Conservation (phyloP, 2,888 invertebrate species). For the Gastracanthus pulcherrimus region DNA sequence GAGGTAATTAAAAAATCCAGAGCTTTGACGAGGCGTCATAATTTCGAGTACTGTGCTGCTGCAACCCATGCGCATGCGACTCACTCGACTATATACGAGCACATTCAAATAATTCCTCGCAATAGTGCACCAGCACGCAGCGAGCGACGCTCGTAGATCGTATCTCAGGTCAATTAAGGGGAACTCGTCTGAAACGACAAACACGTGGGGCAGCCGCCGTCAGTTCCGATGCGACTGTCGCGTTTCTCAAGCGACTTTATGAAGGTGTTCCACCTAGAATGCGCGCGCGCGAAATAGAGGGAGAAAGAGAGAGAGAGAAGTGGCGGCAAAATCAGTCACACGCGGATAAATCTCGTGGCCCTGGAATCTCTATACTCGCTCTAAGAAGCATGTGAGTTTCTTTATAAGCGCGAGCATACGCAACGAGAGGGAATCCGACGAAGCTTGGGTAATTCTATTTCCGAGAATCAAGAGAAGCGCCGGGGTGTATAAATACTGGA, state of each 20-base stretch:
- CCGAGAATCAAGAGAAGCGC: constrained; percentile 17
- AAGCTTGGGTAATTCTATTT: constrained; percentile 2
- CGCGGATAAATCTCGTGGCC: too few species aligned
- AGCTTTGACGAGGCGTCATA: background rate
- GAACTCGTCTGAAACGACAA: constrained; percentile 77
- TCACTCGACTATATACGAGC: background rate
- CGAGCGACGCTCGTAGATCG: constrained; percentile 65
- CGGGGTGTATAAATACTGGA: background rate
- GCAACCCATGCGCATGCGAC: too few species aligned
- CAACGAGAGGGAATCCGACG: background rate
- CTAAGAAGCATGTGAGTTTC: too few species aligned
- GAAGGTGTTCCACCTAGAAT: background rate
- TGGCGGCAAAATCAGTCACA: too few species aligned
- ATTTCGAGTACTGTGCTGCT: background rate
- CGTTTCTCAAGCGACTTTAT: background rate
- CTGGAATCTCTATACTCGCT: too few species aligned
- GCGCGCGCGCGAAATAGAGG: background rate
- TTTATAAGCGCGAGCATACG: background rate
- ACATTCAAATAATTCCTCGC: background rate
- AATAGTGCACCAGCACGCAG: background rate
- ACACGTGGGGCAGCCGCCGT: constrained; percentile 70
- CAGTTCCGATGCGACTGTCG: background rate
- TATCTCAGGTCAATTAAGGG: constrained; percentile 77
- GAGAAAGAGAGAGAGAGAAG: background rate
- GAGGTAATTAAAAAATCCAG: constrained; percentile 31